Percentiles rank a stretch among this genome's conserved stretches.
These are phyloP conservation scores for Ormyrus thymus DNA, from an alignment of 2,888 invertebrate species.

Conservation along the genomic window DNA sequence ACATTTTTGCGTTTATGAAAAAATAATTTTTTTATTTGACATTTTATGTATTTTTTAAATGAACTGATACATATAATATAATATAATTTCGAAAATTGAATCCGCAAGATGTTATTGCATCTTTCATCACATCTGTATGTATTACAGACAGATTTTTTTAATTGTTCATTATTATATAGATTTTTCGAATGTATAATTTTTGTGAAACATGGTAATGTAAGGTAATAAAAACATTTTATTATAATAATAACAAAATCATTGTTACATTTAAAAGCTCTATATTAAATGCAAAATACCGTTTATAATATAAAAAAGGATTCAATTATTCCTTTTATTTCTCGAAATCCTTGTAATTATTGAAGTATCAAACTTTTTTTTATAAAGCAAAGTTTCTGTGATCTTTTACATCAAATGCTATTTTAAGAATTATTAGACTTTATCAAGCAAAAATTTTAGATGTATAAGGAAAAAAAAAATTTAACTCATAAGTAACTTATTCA, in stretches of 20 bases:
- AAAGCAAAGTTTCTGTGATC: no score
- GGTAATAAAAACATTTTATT: constrained; percentile 29
- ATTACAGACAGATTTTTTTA: constrained; percentile 7
- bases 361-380: background rate
- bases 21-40: background rate
- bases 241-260: constrained; percentile 6
- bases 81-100: constrained; percentile 7
- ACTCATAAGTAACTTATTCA: constrained; percentile 34
- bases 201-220: constrained; percentile 28
- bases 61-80: background rate
- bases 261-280: constrained; percentile 56
- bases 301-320: constrained; percentile 59
- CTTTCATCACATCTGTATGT: background rate
- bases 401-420: no score
- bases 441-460: background rate
- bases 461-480: constrained; percentile 15
- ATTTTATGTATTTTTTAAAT: constrained; percentile 7
- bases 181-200: constrained; percentile 35
- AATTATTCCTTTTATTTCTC: constrained; percentile 28
- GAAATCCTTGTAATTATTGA: constrained; percentile 10
- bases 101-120: background rate
- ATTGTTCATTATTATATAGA: constrained; percentile 20
- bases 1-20: constrained; percentile 17
- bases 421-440: background rate
- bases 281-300: constrained; percentile 68